Evolutionary conservation across 2,888 invertebrate species (phyloP), one percentile per base, ranked within the genome.

Genomic region (Scotopteryx bipunctaria): DNA sequence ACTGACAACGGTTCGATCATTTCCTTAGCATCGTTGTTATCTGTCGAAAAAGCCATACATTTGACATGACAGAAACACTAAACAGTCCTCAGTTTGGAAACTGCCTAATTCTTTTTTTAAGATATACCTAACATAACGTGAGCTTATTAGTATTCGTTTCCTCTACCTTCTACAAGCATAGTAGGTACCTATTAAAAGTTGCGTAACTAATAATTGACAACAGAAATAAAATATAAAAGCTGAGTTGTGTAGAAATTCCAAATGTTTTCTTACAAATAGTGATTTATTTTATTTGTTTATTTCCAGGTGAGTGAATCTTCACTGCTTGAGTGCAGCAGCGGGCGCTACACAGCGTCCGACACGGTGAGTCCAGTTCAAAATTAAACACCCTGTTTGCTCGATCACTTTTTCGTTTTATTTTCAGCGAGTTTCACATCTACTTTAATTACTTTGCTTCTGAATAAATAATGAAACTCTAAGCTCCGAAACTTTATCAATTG

Each of bases 311-410:
- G 90, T 90, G 89, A 89, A 87, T 82, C 87, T 87, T 88, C 89
- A 84, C 90, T 90, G 82, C 88, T 90, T 80, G 90, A 90, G 87
- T 90, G 90, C 90, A 82, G 88, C 88, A 86, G 83, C 84, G 90
- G 88, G 81, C 90, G 88, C 79, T 90, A 83, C 87, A 81, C 87
- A 79, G 86, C 87, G 86, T 86, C 89, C 86, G 89, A 90, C 66
- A 86, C 89, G 90, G 90, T 90, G 74, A 88, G 90, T 89, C 64
- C 35, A 68, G 68, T 76, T 77, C 65, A 66, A 69, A 71, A 70
- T 64, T 75, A 64, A 54, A 59, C 50, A 62, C 58, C 57, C 54
- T 59, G 58, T 59, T 59, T 59, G 56, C 55, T 55, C 57, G 56
- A 56, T 44, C 55, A 57, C 48, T 57, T 54, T 29, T 44, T 38